Evolutionary conservation across 2,888 invertebrate species (phyloP).

Genomic region (Tillus elongatus): DNA sequence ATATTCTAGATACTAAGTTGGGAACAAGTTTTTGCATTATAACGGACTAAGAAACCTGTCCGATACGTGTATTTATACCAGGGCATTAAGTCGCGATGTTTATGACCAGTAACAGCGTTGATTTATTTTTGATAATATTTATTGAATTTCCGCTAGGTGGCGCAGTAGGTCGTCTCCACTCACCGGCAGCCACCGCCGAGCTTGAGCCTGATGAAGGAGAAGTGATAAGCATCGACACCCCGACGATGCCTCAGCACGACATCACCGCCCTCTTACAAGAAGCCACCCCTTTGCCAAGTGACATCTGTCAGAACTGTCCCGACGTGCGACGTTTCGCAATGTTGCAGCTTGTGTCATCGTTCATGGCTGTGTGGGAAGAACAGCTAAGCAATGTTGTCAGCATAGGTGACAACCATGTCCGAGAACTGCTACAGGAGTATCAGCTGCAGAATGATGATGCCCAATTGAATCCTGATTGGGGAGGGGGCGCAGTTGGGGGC

Average conservation of each 20-base stretch:
- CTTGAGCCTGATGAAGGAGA: conserved; percentile 77
- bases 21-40: too few species aligned
- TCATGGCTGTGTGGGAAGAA: conserved; percentile 56
- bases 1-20: too few species aligned
- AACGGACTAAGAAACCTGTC: too few species aligned
- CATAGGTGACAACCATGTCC: conserved; percentile 48
- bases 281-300: conserved; percentile 47
- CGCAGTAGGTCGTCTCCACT: conserved; percentile 49
- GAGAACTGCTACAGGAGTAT: conserved; percentile 54
- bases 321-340: conserved; percentile 19
- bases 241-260: conserved; percentile 60
- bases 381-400: conserved; percentile 23
- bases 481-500: conserved; percentile 28
- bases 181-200: conserved; percentile 62
- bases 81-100: too few species aligned
- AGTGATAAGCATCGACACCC: conserved; percentile 66
- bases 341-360: conserved; percentile 44
- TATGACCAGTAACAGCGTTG: too few species aligned
- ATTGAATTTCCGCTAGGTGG: too few species aligned
- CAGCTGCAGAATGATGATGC: conserved; percentile 45
- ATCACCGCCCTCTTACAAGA: conserved; percentile 62
- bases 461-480: conserved; percentile 20
- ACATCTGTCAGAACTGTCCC: conserved; percentile 32
- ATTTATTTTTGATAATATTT: too few species aligned
- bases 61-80: too few species aligned